phyloP scores from a whole-genome alignment of 2,888 invertebrate genomes.

The Oxytorus armatus region DNA sequence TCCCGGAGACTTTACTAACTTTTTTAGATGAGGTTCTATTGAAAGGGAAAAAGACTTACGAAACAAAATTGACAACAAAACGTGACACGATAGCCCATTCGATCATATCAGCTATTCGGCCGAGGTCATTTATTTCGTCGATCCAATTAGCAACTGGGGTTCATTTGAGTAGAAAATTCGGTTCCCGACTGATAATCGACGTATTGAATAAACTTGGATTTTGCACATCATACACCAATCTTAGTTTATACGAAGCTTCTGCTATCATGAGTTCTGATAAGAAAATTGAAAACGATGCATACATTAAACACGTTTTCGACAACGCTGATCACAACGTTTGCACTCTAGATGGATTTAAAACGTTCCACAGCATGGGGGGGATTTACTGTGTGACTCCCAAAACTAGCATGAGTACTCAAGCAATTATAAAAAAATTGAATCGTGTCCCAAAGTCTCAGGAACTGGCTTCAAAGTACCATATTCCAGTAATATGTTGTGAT shows the following conservation, averaged over 20 bases:
- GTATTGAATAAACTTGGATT: conserved; percentile 40
- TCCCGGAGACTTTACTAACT: too few relatives aligned
- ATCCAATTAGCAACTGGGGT: conserved; percentile 42
- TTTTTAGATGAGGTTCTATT: too few relatives aligned
- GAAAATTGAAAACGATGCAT: not conserved
- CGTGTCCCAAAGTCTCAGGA: too few relatives aligned
- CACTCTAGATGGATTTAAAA: conserved; percentile 19
- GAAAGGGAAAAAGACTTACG: too few relatives aligned
- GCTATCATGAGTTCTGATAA: conserved; percentile 17
- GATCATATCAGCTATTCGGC: conserved; percentile 29
- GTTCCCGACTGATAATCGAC: conserved; percentile 43
- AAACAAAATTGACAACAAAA: not conserved
- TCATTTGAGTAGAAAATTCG: conserved; percentile 49
- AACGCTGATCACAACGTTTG: conserved; percentile 28
- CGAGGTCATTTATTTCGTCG: conserved; percentile 40
- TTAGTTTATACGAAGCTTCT: conserved; percentile 40
- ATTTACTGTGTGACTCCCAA: not conserved
- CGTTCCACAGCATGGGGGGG: conserved; percentile 23
- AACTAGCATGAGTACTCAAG: too few relatives aligned
- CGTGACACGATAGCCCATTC: conserved; percentile 23
- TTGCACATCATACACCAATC: conserved; percentile 37
- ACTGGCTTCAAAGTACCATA: too few relatives aligned
- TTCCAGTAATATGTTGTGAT: too few relatives aligned
- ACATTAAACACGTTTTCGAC: conserved; percentile 27
- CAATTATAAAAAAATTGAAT: too few relatives aligned